Percentiles rank a stretch among this genome's conserved stretches.
Conservation (phyloP, 1,140 invertebrate species). For the Drosophila equinoxialis region DNA sequence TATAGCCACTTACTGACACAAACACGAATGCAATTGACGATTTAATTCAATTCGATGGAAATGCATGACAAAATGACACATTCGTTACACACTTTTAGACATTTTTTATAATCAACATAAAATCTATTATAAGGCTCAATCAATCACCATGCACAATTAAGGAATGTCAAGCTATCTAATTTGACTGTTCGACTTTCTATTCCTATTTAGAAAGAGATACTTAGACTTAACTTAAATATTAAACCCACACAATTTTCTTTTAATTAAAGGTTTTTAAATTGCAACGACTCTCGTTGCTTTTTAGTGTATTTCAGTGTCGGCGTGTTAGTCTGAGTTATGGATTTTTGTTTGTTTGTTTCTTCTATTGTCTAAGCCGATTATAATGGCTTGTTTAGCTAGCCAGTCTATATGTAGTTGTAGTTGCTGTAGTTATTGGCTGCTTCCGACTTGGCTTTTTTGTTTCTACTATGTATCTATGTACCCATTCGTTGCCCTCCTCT, state of each 20-base stretch:
- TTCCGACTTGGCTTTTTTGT: constrained; percentile 27
- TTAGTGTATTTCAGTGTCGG: not conserved
- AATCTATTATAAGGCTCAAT: too few relatives aligned
- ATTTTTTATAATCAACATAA: not conserved
- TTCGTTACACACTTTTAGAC: constrained; percentile 20
- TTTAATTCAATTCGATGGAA: constrained; percentile 55
- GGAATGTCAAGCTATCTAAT: too few relatives aligned
- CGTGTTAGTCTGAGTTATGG: not conserved
- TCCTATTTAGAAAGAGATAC: too few relatives aligned
- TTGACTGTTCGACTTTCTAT: too few relatives aligned
- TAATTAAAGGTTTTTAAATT: too few relatives aligned
- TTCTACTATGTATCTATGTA: not conserved
- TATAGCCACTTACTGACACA: constrained; percentile 4
- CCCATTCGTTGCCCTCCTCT: not conserved
- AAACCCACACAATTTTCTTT: too few relatives aligned
- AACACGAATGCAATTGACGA: constrained; percentile 54
- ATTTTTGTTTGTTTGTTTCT: not conserved
- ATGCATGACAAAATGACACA: constrained; percentile 59
- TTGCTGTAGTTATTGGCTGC: constrained; percentile 25
- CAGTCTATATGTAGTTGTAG: not conserved
- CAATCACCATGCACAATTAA: not conserved
- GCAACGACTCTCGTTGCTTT: too few relatives aligned
- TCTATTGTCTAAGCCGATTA: constrained; percentile 59
- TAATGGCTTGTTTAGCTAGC: constrained; percentile 43
- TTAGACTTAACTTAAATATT: too few relatives aligned